Conservation (phyloP, 2,797 vertebrate genomes). For the Pseudopleuronectes americanus region DNA sequence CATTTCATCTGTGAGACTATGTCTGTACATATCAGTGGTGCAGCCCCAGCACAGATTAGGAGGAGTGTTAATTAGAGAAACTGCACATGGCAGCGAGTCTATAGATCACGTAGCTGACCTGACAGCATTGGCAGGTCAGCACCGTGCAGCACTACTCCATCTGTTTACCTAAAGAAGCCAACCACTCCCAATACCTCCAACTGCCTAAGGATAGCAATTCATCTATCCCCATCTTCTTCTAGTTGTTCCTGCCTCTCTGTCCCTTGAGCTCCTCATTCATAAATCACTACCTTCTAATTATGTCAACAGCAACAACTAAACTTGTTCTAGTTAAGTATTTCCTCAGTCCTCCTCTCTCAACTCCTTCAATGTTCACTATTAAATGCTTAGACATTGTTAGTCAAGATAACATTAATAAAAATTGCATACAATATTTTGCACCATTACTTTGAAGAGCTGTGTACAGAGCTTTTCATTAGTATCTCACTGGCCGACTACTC, state of each 20-base stretch:
- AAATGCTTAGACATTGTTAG: not conserved
- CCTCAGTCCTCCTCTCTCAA: not conserved
- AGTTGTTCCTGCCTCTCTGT: conserved; percentile 26
- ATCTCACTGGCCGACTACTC: not conserved
- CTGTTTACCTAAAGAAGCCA: conserved; percentile 77
- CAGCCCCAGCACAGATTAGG: conserved; percentile 45
- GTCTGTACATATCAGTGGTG: conserved; percentile 23
- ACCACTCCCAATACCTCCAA: conserved; percentile 28
- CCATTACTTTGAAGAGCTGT: not conserved
- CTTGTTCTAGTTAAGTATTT: conserved; percentile 8
- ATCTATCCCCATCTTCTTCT: conserved; percentile 28
- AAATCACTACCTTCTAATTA: conserved; percentile 21
- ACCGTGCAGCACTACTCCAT: conserved; percentile 67
- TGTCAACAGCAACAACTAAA: conserved; percentile 30
- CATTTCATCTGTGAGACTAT: not conserved
- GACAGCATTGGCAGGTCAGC: conserved; percentile 58
- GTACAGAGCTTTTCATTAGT: not conserved
- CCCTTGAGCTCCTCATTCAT: conserved; percentile 26
- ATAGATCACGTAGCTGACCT: conserved; percentile 59
- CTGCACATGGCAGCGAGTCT: conserved; percentile 43
- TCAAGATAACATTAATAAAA: not conserved
- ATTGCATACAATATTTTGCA: not conserved
- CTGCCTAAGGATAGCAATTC: conserved; percentile 29
- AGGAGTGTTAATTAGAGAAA: conserved; percentile 56
- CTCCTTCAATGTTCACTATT: not conserved